Evolutionary conservation across 2,888 invertebrate genomes (phyloP), one percentile per base, ranked within the genome.

Genomic region (Ormyrus rosae): DNA sequence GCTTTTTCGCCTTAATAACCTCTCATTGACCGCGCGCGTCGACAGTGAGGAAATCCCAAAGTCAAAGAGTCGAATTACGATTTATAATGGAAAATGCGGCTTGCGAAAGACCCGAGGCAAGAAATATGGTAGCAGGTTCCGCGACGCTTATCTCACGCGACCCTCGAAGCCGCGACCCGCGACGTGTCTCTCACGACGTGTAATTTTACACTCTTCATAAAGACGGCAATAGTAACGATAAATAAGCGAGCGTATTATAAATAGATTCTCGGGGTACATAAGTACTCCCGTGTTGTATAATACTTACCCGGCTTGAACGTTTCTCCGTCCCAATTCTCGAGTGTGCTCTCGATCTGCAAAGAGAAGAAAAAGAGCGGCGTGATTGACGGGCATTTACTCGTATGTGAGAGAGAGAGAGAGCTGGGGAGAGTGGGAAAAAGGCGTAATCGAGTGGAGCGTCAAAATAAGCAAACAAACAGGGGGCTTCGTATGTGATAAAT

Each of bases 301-400:
- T 84, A 89, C 90, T 90, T 81, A 90, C 90, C 85, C 64, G 87
- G 80, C 83, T 88, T 89, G 84, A 89, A 90, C 78, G 84, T 86
- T 82, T 86, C 85, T 82, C 85, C 85, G 83, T 88, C 86, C 90
- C 90, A 90, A 85, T 88, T 88, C 78, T 89, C 86, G 73, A 90
- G 85, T 65, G 86, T 83, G 68, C 74, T 82, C 82, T 88, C 86
- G 83, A 90, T 88, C 90, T 90, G 89, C 81, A 90, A 86, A 34
- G 34, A 34, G 70, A 74, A 85, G 84, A 83, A 81, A 83, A 81
- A 84, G 83, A 72, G 72, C 55, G 67, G 60, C 8, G 58, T 65
- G n/a, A 71, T 10, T 58, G 63, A 56, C n/a, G 13, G 48, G 63
- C 11, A n/a, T 11, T 48, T 11, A 45, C 5, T 70, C 5, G 53